Conservation (phyloP, 2,888 invertebrate genomes). For the Poecilus cupreus region DNA sequence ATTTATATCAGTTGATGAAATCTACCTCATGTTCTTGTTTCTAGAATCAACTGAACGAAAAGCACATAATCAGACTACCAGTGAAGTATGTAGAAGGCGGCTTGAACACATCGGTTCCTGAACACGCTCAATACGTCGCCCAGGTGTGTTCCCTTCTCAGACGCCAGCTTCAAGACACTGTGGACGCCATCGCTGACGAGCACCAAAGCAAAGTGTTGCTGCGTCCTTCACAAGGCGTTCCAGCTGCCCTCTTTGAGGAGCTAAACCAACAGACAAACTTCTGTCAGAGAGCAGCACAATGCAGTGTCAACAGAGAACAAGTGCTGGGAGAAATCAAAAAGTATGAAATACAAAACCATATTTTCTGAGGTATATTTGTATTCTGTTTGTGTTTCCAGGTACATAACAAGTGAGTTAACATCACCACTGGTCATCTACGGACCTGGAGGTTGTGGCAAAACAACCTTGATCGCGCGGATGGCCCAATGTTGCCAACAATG, state of each 20-base stretch:
- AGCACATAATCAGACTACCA: conserved; percentile 81
- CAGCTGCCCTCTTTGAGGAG: conserved; percentile 79
- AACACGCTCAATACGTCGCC: conserved; percentile 79
- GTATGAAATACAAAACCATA: conserved; percentile 72
- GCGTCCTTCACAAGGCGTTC: conserved; percentile 79
- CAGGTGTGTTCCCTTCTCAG: conserved; percentile 80
- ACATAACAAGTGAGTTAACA: conserved; percentile 78
- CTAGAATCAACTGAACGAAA: conserved; percentile 82
- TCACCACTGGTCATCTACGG: conserved; percentile 85
- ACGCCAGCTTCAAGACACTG: conserved; percentile 80
- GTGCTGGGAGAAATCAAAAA: conserved; percentile 81
- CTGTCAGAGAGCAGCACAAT: conserved; percentile 82
- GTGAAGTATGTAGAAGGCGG: conserved; percentile 75
- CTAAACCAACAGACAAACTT: conserved; percentile 83
- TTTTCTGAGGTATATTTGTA: not conserved
- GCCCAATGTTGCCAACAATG: conserved; percentile 79
- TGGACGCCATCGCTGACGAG: conserved; percentile 82
- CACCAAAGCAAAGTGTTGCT: conserved; percentile 77
- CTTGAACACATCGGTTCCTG: conserved; percentile 74
- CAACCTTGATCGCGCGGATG: conserved; percentile 84
- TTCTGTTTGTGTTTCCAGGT: conserved; percentile 73
- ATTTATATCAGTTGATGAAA: too few relatives aligned
- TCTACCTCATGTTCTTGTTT: not conserved
- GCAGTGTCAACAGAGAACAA: conserved; percentile 82
- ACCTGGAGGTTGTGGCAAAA: conserved; percentile 89